These are phyloP conservation scores for Nyctalus aviator DNA, from an alignment of 2,797 vertebrate genomes.

Conservation along the genomic window DNA sequence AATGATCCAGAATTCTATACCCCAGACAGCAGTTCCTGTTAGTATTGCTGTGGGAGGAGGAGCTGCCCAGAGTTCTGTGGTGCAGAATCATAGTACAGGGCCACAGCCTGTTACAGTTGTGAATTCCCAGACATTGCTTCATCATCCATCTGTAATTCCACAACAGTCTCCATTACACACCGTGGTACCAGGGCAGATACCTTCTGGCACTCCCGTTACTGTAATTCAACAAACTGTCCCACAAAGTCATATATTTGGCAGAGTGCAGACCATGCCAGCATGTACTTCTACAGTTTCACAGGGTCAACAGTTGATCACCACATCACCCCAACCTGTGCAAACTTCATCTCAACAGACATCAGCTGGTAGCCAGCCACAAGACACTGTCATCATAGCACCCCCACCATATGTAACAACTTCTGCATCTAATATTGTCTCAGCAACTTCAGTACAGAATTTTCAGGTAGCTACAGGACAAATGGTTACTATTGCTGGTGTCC, in stretches of 20 bases:
- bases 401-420: slow-evolving; percentile 91
- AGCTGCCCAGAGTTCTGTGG: slow-evolving; percentile 86
- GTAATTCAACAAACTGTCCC: slow-evolving; percentile 96
- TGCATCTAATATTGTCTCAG: slow-evolving; percentile 90
- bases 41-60: slow-evolving; percentile 88
- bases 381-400: slow-evolving; percentile 91
- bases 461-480: slow-evolving; percentile 93
- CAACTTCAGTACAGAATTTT: slow-evolving; percentile 93
- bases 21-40: slow-evolving; percentile 89
- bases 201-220: slow-evolving; percentile 94
- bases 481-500: slow-evolving; percentile 92
- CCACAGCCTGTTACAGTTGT: slow-evolving; percentile 89
- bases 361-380: slow-evolving; percentile 90
- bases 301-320: slow-evolving; percentile 89
- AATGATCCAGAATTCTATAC: slow-evolving; percentile 93
- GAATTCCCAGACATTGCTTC: slow-evolving; percentile 91
- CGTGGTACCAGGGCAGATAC: slow-evolving; percentile 91
- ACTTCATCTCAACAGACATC: slow-evolving; percentile 89
- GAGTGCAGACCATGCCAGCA: slow-evolving; percentile 94
- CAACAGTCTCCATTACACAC: slow-evolving; percentile 89
- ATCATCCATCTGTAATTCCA: slow-evolving; percentile 92
- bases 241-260: slow-evolving; percentile 96
- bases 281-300: slow-evolving; percentile 92
- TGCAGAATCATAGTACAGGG: slow-evolving; percentile 91
- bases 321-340: slow-evolving; percentile 90